Percentiles rank a stretch among this genome's conserved stretches.
Conservation (phyloP, 1,140 invertebrate genomes). For the Drosophila ficusphila region DNA sequence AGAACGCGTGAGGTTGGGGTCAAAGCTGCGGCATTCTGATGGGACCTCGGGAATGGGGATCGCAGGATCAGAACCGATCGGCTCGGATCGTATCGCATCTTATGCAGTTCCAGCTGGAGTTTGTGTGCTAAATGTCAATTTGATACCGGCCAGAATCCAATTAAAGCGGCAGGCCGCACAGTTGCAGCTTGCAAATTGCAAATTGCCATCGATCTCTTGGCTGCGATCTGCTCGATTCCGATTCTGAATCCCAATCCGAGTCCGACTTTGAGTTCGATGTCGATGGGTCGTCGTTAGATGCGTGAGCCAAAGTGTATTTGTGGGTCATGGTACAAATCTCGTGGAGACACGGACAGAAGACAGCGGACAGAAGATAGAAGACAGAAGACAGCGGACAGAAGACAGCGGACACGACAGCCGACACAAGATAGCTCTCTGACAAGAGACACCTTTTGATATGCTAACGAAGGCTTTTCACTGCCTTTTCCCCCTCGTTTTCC, state of each 20-base stretch:
- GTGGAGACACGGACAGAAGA: conserved; percentile 8
- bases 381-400: conserved; percentile 66
- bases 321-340: conserved; percentile 78
- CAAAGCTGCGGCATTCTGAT: conserved; percentile 41
- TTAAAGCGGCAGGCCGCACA: conserved; percentile 62
- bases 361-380: conserved; percentile 59
- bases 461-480: conserved; percentile 60
- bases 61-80: conserved; percentile 11
- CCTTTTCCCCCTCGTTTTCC: background rate
- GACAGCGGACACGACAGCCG: conserved; percentile 70
- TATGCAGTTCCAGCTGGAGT: background rate
- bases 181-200: conserved; percentile 64
- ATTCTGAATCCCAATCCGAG: too few relatives aligned
- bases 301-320: conserved; percentile 77
- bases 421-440: conserved; percentile 64
- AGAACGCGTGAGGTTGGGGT: conserved; percentile 73
- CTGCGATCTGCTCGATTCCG: conserved; percentile 33
- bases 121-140: conserved; percentile 81
- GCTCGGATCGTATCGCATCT: conserved; percentile 29
- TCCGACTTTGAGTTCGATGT: too few relatives aligned
- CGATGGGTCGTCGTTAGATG: conserved; percentile 63
- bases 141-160: conserved; percentile 74
- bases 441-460: conserved; percentile 81
- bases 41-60: conserved; percentile 16
- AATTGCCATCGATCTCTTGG: conserved; percentile 62